Evolutionary conservation across 2,797 vertebrate genomes (phyloP).

Genomic region (Epinephelus awoara): DNA sequence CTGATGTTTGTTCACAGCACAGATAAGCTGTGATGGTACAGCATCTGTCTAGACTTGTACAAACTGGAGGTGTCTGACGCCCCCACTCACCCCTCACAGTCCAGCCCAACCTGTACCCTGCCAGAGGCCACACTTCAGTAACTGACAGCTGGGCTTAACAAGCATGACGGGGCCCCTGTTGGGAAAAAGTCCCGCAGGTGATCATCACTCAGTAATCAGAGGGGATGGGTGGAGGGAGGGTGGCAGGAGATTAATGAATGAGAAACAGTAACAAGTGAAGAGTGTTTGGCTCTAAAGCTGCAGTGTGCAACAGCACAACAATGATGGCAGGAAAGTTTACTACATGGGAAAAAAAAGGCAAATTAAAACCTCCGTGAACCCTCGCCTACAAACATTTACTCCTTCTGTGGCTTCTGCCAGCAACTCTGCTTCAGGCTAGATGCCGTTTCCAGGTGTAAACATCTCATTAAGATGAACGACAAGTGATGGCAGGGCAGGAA

Average conservation of each 20-base stretch:
- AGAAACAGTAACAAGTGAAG: background rate
- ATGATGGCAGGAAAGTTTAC: background rate
- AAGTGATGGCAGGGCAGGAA: slow-evolving; percentile 45
- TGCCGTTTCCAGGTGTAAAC: slow-evolving; percentile 38
- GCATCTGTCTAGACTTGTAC: slow-evolving; percentile 34
- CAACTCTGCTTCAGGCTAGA: slow-evolving; percentile 26
- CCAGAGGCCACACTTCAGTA: slow-evolving; percentile 35
- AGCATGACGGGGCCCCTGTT: slow-evolving; percentile 28
- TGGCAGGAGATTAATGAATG: slow-evolving; percentile 1
- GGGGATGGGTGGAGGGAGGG: background rate
- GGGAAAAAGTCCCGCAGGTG: slow-evolving; percentile 33
- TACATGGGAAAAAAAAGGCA: background rate
- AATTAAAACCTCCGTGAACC: background rate
- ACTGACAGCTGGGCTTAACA: slow-evolving; percentile 46
- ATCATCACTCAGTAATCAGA: slow-evolving; percentile 41
- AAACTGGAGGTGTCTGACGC: background rate
- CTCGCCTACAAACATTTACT: background rate
- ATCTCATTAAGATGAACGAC: slow-evolving; percentile 25
- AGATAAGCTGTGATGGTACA: slow-evolving; percentile 7
- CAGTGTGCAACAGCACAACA: background rate
- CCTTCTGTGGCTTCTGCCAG: slow-evolving; percentile 20
- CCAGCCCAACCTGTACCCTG: slow-evolving; percentile 20
- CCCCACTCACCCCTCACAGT: background rate
- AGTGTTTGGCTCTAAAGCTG: background rate
- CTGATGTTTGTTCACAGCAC: background rate